Base-by-base conservation (phyloP, 1,140 invertebrate genomes). In the Polypedilum pembai region DNA sequence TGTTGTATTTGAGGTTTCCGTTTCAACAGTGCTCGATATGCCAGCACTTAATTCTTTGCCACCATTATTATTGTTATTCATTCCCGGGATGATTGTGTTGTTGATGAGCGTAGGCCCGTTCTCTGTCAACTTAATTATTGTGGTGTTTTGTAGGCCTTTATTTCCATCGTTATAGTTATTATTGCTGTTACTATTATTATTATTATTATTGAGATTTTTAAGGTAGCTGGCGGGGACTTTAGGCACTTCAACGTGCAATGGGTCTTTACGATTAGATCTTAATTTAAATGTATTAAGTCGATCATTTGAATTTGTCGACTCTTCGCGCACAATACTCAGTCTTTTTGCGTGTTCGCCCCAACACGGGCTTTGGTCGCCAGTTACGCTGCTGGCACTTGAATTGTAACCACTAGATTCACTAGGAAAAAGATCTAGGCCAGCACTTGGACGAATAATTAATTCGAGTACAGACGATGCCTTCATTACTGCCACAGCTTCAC, bases 361-460 rank as follows among this genome's bases (percentile, higher is more conserved):
- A 76, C 79, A 88, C 8, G 88, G 88, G 79, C 88, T 89, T 76
- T 88, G 85, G 78, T 91, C 90, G 0, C 89, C 91, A 7, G 89
- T 90, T 1, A 90, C 87, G 18, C 88, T 90, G 76, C 90, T 92
- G 12, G 90, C 90, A 0, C 90, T 92, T 78, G 89, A 91, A 77
- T 92, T 92, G 80, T 92, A 92, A 5, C 91, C 91, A 75, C 89
- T 91, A 41, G 90, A 92, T 81, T 92, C 91, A 18, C 89, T 89
- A 1, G 91, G 90, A 77, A 92, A 90, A 24, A 92, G 84, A 79
- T 93, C 91, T 0, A 87, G 85, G 74, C 90, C 92, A 3, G 88
- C 89, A 8, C 89, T 89, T 78, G 91, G 90, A 40, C 89, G 84
- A 15, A 94, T 85, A 15, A 90, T 79, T 76, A 94, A 83, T 75